Base-by-base conservation (phyloP, 64 coral and sea anemone genomes). In the Exaiptasia diaphana region DNA sequence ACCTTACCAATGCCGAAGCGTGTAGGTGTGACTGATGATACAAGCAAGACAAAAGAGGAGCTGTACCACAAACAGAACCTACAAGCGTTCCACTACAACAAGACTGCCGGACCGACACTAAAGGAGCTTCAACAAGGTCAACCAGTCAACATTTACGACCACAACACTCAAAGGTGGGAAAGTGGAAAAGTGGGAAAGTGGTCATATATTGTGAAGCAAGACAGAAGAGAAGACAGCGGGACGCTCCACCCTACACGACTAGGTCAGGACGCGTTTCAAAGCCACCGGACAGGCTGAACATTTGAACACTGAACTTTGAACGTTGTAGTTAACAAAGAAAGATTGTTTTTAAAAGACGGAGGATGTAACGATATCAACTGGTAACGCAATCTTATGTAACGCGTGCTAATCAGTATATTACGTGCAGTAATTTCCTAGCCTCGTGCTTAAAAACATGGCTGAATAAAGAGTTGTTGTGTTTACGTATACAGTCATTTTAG, bases 61-160 rank as follows among this genome's bases (percentile, higher is more conserved):
- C 64, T 83, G 46, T 82, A 83, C 28, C 81, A 34, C 34, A 35
- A 52, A 46, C 81, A 85, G 41, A 22, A 77, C 29, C n/a, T 24
- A 20, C 75, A 80, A 32, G 74, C 49, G 39, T 64, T 73, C 26
- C 67, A 85, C 64, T 92, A 92, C 81, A 86, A 86, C 90, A 64
- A 27, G 40, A 81, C 57, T 34, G 82, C 76, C 18, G 67, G 76
- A 54, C 90, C 68, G 20, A n/a, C 82, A 3, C 38, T 92, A 38
- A 72, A 73, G 41, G 39, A 67, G 59, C 41, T 76, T 28, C 18
- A 62, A 63, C 69, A 65, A 64, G 77, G 87, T 22, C 48, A 82
- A 64, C 78, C 53, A 17, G n/a, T 90, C 23, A 62, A 55, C 41
- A 80, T 81, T 33, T 80, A 71, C 49, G 86, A 88, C 50, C 33